These are phyloP conservation scores for Onychorhynchus coronatus DNA, from an alignment of 2,113 vertebrate species.

Conservation along the genomic window DNA sequence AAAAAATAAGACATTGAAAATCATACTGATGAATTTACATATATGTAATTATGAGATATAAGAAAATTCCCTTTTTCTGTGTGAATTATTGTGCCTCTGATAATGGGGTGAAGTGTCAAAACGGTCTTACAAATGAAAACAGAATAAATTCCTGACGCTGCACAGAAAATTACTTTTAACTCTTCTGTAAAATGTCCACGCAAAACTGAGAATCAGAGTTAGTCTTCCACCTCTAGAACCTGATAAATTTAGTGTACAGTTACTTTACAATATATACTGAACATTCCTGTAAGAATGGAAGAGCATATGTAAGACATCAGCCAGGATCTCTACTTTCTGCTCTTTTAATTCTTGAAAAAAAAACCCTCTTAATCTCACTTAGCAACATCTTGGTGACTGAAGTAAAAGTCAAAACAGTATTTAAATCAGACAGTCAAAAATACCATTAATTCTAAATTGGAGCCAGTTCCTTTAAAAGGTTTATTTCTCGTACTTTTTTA, in stretches of 20 bases:
- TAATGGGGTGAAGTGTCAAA: neutral
- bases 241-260: neutral
- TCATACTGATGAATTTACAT: neutral
- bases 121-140: neutral
- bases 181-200: neutral
- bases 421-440: neutral
- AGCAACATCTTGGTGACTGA: neutral
- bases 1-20: neutral
- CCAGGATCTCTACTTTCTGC: neutral
- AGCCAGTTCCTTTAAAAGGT: neutral
- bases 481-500: neutral
- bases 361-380: neutral
- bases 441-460: neutral
- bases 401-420: conserved; percentile 2
- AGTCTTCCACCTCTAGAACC: neutral
- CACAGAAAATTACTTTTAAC: neutral
- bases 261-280: neutral
- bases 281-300: neutral
- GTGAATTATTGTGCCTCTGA: neutral
- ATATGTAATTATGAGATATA: neutral
- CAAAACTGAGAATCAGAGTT: neutral
- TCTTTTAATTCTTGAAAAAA: conserved; percentile 22
- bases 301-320: neutral
- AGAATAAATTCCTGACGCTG: neutral
- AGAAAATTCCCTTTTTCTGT: neutral